These are phyloP conservation scores for Drosophila mayaguana DNA, from an alignment of 2,888 invertebrate genomes.

Conservation along the genomic window DNA sequence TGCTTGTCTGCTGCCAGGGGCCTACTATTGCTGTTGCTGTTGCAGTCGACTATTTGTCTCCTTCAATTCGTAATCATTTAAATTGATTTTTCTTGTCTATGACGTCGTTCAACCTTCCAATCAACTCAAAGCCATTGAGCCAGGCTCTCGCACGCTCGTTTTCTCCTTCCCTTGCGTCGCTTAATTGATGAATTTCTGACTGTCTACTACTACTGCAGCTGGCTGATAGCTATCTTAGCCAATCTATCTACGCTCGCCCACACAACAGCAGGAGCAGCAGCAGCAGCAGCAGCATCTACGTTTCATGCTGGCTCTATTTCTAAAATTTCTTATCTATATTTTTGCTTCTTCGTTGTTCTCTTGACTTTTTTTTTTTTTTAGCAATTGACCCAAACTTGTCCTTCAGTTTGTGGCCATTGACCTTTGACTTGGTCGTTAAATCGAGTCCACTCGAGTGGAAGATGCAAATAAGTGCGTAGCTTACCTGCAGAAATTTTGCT, in stretches of 20 bases:
- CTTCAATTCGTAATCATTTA: slow-evolving; percentile 79
- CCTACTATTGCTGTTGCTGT: slow-evolving; percentile 4
- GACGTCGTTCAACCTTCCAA: slow-evolving; percentile 55
- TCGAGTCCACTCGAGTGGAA: slow-evolving; percentile 9
- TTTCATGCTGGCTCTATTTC: slow-evolving; percentile 39
- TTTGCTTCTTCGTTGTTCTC: slow-evolving; percentile 10
- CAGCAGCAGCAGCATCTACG: neutral
- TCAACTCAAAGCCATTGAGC: slow-evolving; percentile 43
- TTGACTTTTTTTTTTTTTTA: slow-evolving; percentile 7
- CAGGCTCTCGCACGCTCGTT: neutral
- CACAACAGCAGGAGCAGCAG: slow-evolving; percentile 19
- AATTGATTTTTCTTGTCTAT: slow-evolving; percentile 77
- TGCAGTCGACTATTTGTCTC: slow-evolving; percentile 68
- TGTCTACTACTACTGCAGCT: slow-evolving; percentile 38
- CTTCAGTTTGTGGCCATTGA: slow-evolving; percentile 69
- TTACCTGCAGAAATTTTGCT: slow-evolving; percentile 29
- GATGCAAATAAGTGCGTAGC: slow-evolving; percentile 46
- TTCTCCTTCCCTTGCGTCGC: neutral
- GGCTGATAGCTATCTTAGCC: slow-evolving; percentile 58
- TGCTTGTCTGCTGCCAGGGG: slow-evolving; percentile 27
- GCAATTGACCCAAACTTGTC: slow-evolving; percentile 45
- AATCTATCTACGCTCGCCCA: slow-evolving; percentile 29
- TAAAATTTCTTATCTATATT: slow-evolving; percentile 34
- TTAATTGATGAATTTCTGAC: slow-evolving; percentile 69
- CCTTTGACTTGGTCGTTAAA: slow-evolving; percentile 51